Base-by-base conservation (phyloP, 2,888 invertebrate species). In the Nymphalis urticae region DNA sequence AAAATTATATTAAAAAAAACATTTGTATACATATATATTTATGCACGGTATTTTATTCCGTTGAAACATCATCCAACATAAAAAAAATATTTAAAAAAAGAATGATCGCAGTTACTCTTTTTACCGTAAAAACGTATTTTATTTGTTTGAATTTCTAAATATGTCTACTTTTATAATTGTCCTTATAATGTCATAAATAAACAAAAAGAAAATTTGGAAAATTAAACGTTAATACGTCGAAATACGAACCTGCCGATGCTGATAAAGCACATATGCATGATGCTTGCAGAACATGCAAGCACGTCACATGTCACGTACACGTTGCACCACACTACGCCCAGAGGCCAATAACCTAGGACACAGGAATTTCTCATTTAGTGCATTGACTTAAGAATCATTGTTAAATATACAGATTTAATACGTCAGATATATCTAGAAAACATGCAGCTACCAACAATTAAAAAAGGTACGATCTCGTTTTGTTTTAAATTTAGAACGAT, bases 241-340 rank as follows among this genome's bases (percentile, higher is more conserved):
- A 32, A 53, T n/a, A 77, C 82, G 67, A 94, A 97, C 84, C 97
- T 94, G 79, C 97, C 97, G 69, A 98, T 93, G 63, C 97, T 97
- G 85, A 98, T 97, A 88, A 97, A 97, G 80, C 98, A 98, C 95
- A 98, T 96, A 92, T 98, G 98, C 94, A 98, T 95, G 84, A 98
- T 98, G 85, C 97, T 97, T 8, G 98, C 97, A 0, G 98, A 98
- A 85, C 98, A 99, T 67, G 98, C 98, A 68, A 98, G 92, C 61
- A 98, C 98, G 87, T 98, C 98, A 82, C 97, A 97, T n/a, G 98
- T 97, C 73, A 98, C 97, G 90, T 98, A 97, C 64, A 98, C 95
- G 82, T 97, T 97, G 88, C 98, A 97, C 98, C 98, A 98, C 74
- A 96, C 95, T 79, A 97, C 95, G 64, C 98, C 95, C 86, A 98